Evolutionary conservation across 2,888 invertebrate genomes (phyloP).

Genomic region (Sinopyrophorus schimmeli): DNA sequence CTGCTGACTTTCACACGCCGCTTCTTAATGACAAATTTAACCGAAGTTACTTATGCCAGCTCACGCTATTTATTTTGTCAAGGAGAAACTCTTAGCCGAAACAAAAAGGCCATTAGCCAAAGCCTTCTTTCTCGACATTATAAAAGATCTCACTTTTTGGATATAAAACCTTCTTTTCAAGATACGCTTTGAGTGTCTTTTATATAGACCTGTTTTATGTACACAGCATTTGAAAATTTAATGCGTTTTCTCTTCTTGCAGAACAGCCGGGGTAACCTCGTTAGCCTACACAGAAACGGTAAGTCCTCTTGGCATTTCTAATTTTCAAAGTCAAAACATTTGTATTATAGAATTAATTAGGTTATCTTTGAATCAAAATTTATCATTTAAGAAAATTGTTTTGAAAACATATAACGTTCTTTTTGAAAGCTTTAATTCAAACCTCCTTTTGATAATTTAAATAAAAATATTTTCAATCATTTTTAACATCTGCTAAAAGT

Average conservation of each 20-base stretch:
- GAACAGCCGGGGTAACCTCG: conserved; percentile 26
- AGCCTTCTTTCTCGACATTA: conserved; percentile 30
- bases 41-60: conserved; percentile 22
- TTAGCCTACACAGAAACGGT: conserved; percentile 29
- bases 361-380: too few relatives aligned
- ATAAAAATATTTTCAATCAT: too few relatives aligned
- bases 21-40: conserved; percentile 30
- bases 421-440: too few relatives aligned
- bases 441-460: too few relatives aligned
- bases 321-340: not conserved
- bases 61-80: conserved; percentile 28
- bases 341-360: too few relatives aligned
- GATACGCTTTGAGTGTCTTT: conserved; percentile 33
- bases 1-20: conserved; percentile 15
- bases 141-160: conserved; percentile 34
- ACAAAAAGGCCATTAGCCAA: conserved; percentile 34
- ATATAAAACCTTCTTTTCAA: conserved; percentile 33
- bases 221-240: conserved; percentile 32
- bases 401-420: too few relatives aligned
- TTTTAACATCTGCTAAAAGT: too few relatives aligned
- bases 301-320: conserved; percentile 11
- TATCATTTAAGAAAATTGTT: too few relatives aligned
- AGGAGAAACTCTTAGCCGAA: conserved; percentile 29
- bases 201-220: conserved; percentile 33
- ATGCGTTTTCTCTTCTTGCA: conserved; percentile 29